phyloP scores from a whole-genome alignment of 2,113 vertebrate genomes.

The Apodemus speciosus region DNA sequence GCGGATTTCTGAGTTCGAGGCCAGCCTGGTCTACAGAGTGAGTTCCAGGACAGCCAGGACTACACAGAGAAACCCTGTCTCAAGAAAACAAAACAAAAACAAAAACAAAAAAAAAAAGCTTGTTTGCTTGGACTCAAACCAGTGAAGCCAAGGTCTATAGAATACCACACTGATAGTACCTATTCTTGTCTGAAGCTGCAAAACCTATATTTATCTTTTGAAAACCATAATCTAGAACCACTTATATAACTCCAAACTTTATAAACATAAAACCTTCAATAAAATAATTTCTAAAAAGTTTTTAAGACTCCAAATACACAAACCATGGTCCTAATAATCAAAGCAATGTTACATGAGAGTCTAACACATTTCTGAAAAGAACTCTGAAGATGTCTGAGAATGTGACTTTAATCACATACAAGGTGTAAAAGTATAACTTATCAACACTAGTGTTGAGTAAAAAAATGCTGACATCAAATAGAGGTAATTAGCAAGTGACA shows the following conservation, averaged over 20 bases:
- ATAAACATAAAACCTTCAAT: constrained; percentile 21
- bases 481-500: not conserved
- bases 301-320: constrained; percentile 12
- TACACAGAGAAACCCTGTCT: no score
- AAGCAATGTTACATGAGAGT: not conserved
- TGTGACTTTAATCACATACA: not conserved
- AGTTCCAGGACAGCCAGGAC: no score
- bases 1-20: no score
- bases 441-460: not conserved
- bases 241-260: not conserved
- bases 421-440: not conserved
- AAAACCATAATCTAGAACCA: not conserved
- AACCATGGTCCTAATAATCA: not conserved
- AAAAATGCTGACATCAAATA: not conserved
- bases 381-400: not conserved
- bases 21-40: no score
- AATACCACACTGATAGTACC: not conserved
- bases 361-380: not conserved
- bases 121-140: not conserved
- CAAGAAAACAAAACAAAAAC: no score
- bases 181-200: constrained; percentile 18
- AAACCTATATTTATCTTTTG: constrained; percentile 6
- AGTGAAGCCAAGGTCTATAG: not conserved
- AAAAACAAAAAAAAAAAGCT: no score
- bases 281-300: not conserved